Evolutionary conservation across 2,888 invertebrate genomes (phyloP).

Genomic region (Drosophila lacicola): DNA sequence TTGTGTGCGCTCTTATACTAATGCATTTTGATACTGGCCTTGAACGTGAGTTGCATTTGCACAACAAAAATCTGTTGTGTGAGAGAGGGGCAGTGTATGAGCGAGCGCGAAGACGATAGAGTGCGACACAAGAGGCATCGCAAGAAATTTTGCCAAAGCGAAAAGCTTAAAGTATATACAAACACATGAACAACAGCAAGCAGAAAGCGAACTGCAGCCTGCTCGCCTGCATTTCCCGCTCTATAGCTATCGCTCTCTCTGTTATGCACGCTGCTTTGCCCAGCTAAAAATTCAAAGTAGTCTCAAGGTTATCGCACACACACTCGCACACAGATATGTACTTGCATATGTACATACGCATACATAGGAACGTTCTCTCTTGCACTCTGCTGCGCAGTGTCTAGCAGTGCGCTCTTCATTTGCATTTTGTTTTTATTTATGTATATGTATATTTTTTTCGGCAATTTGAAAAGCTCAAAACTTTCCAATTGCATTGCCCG

Average conservation of each 20-base stretch:
- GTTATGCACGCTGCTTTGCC: constrained; percentile 15
- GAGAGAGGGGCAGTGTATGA: constrained; percentile 29
- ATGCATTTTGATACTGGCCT: constrained; percentile 80
- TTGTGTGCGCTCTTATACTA: constrained; percentile 30
- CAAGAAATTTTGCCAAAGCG: constrained; percentile 57
- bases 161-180: constrained; percentile 59
- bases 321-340: constrained; percentile 1
- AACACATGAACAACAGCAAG: constrained; percentile 12
- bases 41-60: constrained; percentile 85
- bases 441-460: constrained; percentile 22
- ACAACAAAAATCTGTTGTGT: constrained; percentile 30
- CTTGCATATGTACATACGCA: constrained; percentile 9
- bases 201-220: constrained; percentile 34
- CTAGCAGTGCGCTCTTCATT: constrained; percentile 15
- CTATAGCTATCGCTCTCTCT: constrained; percentile 17
- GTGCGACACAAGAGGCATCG: constrained; percentile 28
- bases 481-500: constrained; percentile 49
- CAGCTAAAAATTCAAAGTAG: constrained; percentile 67
- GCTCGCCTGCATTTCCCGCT: constrained; percentile 49
- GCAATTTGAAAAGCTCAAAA: constrained; percentile 46
- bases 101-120: constrained; percentile 9
- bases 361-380: constrained; percentile 13
- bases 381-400: constrained; percentile 9
- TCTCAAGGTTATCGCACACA: constrained; percentile 65
- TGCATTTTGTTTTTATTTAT: constrained; percentile 20